Evolutionary conservation across 2,113 vertebrate genomes (phyloP).

Genomic region (Piliocolobus tephrosceles): DNA sequence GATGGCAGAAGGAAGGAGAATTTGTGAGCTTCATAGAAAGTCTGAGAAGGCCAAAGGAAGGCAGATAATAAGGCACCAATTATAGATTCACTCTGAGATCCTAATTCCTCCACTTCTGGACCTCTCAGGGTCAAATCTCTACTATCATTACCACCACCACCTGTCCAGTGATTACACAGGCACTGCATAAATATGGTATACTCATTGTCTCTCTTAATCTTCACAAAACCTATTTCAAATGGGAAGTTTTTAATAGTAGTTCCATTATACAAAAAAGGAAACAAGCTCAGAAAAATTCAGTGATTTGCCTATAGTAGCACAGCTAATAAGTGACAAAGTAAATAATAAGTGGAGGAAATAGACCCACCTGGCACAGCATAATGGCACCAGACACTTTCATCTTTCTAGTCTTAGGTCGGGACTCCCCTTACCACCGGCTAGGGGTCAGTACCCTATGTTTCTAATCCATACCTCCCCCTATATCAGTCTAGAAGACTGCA

Average conservation of each 20-base stretch:
- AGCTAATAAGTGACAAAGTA: neutral
- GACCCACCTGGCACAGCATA: neutral
- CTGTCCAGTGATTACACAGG: too few relatives aligned
- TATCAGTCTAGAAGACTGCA: neutral
- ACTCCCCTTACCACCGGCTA: neutral
- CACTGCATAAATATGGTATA: neutral
- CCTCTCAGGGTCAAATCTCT: neutral
- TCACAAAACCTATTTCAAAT: neutral
- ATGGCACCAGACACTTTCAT: neutral
- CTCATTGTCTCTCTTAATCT: neutral
- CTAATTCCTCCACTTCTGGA: neutral
- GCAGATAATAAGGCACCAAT: neutral
- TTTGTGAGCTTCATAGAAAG: neutral
- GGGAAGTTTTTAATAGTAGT: neutral
- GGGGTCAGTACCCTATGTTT: neutral
- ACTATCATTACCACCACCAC: neutral
- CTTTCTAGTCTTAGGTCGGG: neutral
- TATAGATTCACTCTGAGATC: neutral
- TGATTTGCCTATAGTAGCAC: neutral
- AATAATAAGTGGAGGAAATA: neutral
- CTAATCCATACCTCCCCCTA: neutral
- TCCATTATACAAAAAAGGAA: neutral
- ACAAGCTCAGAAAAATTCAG: neutral
- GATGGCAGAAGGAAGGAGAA: neutral
- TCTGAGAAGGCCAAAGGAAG: neutral